Evolutionary conservation across 23 tunicate genomes (phyloP).

Genomic region (Phallusia fumigata): DNA sequence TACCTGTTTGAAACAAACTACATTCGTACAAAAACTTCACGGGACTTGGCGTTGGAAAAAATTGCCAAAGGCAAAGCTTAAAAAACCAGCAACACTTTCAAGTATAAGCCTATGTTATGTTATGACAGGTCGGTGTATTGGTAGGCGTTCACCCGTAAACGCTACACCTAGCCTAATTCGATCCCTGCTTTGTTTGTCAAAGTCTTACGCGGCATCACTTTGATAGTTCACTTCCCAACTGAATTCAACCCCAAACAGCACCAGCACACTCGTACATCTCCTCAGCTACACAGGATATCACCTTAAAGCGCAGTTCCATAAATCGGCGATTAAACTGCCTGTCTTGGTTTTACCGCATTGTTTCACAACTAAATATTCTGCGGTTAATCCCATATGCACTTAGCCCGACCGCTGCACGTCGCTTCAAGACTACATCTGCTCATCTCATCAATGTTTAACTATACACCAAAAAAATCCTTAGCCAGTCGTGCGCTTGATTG

Average conservation of each 20-base stretch:
- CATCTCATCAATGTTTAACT: constrained; percentile 1
- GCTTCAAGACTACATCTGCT: background rate
- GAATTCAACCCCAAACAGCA: background rate
- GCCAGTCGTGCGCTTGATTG: constrained; percentile 6
- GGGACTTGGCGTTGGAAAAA: too few relatives aligned
- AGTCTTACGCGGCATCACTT: background rate
- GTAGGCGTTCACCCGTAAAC: background rate
- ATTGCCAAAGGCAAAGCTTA: too few relatives aligned
- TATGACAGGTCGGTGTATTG: background rate
- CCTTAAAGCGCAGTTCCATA: too few relatives aligned
- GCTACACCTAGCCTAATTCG: background rate
- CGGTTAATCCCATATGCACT: background rate
- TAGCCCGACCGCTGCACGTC: background rate
- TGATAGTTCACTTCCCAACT: background rate
- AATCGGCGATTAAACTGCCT: too few relatives aligned
- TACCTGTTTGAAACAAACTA: too few relatives aligned
- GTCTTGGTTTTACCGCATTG: background rate
- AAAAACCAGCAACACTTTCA: too few relatives aligned
- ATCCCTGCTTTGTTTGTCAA: background rate
- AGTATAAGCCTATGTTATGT: too few relatives aligned
- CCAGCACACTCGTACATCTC: background rate
- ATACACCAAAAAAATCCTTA: background rate
- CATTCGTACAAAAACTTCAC: too few relatives aligned
- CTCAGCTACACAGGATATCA: too few relatives aligned
- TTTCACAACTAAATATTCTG: background rate